phyloP scores from a whole-genome alignment of 2,797 vertebrate genomes.

The Cichlasoma orientale region DNA sequence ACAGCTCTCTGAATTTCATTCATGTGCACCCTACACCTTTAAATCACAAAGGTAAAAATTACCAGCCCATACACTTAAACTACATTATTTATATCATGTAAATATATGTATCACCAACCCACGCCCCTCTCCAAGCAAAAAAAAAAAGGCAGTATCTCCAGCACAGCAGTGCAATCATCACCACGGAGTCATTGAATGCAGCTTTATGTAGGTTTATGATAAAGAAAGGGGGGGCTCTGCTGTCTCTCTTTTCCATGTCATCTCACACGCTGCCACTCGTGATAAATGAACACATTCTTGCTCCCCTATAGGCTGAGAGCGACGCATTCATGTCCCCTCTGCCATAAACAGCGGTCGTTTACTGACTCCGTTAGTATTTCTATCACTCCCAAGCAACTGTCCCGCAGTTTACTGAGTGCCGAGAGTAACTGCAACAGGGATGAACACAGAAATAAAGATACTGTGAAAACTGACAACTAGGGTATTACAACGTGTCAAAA shows the following conservation, averaged over 20 bases:
- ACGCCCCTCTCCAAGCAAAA: background rate
- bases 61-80: background rate
- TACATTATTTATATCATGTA: background rate
- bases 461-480: constrained; percentile 60
- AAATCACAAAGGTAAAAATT: background rate
- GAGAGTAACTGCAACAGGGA: constrained; percentile 30
- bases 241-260: constrained; percentile 43
- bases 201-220: constrained; percentile 40
- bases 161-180: constrained; percentile 49
- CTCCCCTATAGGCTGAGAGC: constrained; percentile 59
- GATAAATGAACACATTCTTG: constrained; percentile 60
- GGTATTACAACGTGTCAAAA: constrained; percentile 52
- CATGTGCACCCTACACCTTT: background rate
- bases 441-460: constrained; percentile 52
- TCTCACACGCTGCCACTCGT: constrained; percentile 54
- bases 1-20: background rate
- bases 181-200: constrained; percentile 24
- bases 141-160: background rate
- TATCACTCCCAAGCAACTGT: constrained; percentile 68
- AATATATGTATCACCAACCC: background rate
- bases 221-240: constrained; percentile 18
- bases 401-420: constrained; percentile 55
- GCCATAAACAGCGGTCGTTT: constrained; percentile 69
- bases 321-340: constrained; percentile 46
- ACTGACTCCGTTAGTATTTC: constrained; percentile 58